phyloP scores from a whole-genome alignment of 2,113 vertebrate species.

The Sinocyclocheilus grahami region DNA sequence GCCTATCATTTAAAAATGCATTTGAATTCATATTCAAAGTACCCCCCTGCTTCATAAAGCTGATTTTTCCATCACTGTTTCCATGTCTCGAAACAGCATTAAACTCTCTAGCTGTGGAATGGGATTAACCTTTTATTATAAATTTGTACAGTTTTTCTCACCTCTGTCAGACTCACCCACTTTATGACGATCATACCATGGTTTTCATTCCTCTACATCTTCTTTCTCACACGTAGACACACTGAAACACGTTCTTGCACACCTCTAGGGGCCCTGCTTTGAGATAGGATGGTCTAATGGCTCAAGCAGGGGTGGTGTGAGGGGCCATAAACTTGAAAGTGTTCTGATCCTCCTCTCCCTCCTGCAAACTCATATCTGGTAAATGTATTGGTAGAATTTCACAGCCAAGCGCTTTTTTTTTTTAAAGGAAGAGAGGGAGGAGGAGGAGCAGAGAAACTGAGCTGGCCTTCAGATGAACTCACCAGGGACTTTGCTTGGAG shows the following conservation, averaged over 20 bases:
- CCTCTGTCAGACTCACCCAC: conserved; percentile 15
- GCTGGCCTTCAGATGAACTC: conserved; percentile 89
- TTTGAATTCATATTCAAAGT: not conserved
- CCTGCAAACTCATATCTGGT: conserved; percentile 75
- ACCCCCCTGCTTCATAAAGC: not conserved
- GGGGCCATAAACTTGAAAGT: conserved; percentile 65
- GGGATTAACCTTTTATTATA: not conserved
- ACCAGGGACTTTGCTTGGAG: conserved; percentile 82
- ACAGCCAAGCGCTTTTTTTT: conserved; percentile 65
- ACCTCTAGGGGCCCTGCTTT: conserved; percentile 39
- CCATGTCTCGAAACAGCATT: not conserved
- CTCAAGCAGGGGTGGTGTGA: conserved; percentile 42
- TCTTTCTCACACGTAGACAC: conserved; percentile 5
- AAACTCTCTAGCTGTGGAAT: not conserved
- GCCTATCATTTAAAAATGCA: not conserved
- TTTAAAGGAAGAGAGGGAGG: not conserved
- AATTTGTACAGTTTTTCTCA: not conserved
- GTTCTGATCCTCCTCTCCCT: conserved; percentile 50
- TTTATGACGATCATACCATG: conserved; percentile 33
- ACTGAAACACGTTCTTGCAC: conserved; percentile 14
- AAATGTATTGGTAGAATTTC: conserved; percentile 86
- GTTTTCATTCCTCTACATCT: conserved; percentile 9
- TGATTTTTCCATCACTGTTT: not conserved
- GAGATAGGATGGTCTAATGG: conserved; percentile 47
- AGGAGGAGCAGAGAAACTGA: conserved; percentile 69